Percentiles rank a stretch among this genome's conserved stretches.
phyloP scores from a whole-genome alignment of 1,140 invertebrate genomes.

The Drosophila takahashii region DNA sequence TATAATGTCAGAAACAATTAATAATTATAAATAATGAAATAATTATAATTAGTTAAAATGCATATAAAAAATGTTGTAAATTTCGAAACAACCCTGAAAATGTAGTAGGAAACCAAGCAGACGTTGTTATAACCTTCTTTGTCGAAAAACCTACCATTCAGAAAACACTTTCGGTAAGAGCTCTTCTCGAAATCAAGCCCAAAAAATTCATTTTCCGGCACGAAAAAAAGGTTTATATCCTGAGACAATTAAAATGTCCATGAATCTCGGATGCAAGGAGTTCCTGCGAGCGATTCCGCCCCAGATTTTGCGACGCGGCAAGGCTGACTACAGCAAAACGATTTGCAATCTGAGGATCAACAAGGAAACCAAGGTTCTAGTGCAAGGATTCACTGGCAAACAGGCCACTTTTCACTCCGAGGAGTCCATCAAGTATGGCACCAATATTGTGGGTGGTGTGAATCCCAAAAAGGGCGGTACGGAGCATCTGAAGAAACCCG shows the following conservation, averaged over 20 bases:
- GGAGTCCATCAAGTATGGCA: slow-evolving; percentile 99
- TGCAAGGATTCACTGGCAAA: slow-evolving; percentile 98
- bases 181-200: slow-evolving; percentile 1
- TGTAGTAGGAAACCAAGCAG: neutral
- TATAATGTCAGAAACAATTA: too few relatives aligned
- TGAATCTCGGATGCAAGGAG: neutral
- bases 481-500: slow-evolving; percentile 96
- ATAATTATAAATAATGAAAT: too few relatives aligned
- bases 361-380: slow-evolving; percentile 96
- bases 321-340: slow-evolving; percentile 86
- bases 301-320: slow-evolving; percentile 15
- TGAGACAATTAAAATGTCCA: neutral
- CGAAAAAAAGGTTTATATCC: neutral
- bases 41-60: too few relatives aligned
- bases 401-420: slow-evolving; percentile 97
- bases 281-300: neutral
- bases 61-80: too few relatives aligned
- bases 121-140: neutral
- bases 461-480: slow-evolving; percentile 98
- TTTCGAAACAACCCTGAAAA: too few relatives aligned
- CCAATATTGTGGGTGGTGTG: slow-evolving; percentile 98
- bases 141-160: neutral
- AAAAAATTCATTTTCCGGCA: slow-evolving; percentile 1
- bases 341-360: slow-evolving; percentile 89
- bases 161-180: neutral